phyloP scores from a whole-genome alignment of 2,888 invertebrate genomes.

The Dendrolimus houi region DNA sequence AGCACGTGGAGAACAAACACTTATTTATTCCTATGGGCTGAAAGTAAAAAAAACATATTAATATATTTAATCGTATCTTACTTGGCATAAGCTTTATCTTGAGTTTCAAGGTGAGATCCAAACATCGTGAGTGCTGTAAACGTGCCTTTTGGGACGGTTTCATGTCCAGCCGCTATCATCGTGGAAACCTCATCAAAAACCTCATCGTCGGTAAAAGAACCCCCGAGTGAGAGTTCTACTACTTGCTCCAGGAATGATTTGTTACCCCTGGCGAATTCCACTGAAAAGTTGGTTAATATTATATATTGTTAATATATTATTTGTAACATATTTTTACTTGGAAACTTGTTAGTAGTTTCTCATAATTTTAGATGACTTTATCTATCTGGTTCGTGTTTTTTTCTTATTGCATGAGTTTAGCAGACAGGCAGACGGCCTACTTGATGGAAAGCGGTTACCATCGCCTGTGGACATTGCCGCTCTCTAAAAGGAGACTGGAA shows the following conservation, averaged over 20 bases:
- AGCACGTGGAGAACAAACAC: too few species aligned
- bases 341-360: too few species aligned
- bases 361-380: too few species aligned
- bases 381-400: too few species aligned
- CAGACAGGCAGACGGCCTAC: neutral
- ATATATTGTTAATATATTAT: too few species aligned
- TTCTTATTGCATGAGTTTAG: neutral
- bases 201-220: slow-evolving; percentile 14
- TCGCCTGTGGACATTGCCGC: neutral
- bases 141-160: slow-evolving; percentile 16
- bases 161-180: slow-evolving; percentile 14
- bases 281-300: too few species aligned
- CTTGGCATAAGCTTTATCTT: slow-evolving; percentile 19
- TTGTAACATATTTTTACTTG: too few species aligned
- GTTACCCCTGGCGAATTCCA: too few species aligned
- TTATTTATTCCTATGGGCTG: too few species aligned
- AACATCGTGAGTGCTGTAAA: slow-evolving; percentile 15
- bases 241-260: slow-evolving; percentile 17
- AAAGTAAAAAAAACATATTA: too few species aligned
- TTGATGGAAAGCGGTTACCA: neutral
- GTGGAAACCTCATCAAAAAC: slow-evolving; percentile 10
- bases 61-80: slow-evolving; percentile 6
- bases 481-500: neutral
- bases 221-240: slow-evolving; percentile 4
- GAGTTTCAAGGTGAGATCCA: slow-evolving; percentile 17